Evolutionary conservation across 2,888 invertebrate genomes (phyloP).

Genomic region (Agrotis segetum): DNA sequence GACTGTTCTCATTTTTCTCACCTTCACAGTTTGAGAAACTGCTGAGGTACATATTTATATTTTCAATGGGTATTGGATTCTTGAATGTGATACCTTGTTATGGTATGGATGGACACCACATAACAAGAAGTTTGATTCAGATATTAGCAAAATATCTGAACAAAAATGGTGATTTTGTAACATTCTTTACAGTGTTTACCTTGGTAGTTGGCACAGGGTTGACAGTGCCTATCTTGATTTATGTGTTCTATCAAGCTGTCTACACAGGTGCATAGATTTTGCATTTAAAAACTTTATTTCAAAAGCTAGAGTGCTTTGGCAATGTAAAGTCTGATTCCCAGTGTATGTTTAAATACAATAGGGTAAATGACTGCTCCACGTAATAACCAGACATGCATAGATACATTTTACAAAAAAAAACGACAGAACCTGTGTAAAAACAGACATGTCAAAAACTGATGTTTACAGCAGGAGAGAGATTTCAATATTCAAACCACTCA

Average conservation of each 20-base stretch:
- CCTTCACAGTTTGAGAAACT: constrained; percentile 94
- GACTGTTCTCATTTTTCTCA: constrained; percentile 91
- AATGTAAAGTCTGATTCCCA: constrained; percentile 45
- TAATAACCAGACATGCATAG: background rate
- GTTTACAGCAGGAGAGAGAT: no score
- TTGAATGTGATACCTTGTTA: constrained; percentile 98
- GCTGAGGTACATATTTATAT: constrained; percentile 95
- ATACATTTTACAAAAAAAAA: background rate
- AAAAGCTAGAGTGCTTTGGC: constrained; percentile 17
- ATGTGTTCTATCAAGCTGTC: constrained; percentile 84
- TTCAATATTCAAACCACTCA: no score
- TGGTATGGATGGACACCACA: constrained; percentile 98
- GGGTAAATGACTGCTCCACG: background rate
- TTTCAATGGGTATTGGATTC: constrained; percentile 97
- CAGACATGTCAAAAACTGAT: no score
- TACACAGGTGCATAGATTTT: constrained; percentile 68
- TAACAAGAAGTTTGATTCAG: constrained; percentile 93
- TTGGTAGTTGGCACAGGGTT: constrained; percentile 94
- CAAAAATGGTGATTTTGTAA: constrained; percentile 91
- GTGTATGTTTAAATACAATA: constrained; percentile 26
- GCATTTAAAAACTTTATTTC: background rate
- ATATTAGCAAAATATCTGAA: constrained; percentile 91
- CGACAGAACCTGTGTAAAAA: no score
- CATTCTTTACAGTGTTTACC: constrained; percentile 91
- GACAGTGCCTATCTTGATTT: constrained; percentile 92